Base-by-base conservation (phyloP, 2,797 vertebrate species). In the Calcarius lapponicus region DNA sequence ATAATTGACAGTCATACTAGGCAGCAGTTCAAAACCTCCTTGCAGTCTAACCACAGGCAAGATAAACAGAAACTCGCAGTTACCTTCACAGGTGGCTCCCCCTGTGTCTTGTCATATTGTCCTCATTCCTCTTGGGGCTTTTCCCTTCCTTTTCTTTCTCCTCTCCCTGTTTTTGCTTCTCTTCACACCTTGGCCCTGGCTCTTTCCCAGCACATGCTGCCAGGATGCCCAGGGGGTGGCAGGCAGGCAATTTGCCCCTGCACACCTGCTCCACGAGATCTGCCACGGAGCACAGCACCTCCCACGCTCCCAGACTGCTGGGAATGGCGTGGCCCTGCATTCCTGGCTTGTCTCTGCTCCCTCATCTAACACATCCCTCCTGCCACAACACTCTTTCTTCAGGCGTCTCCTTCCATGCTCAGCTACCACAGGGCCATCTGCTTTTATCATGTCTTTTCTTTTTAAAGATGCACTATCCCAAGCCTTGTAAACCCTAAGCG, bases 11-110 rank as follows among this genome's bases (percentile, higher is more conserved):
- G 70, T 54, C 90, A 25, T 64, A 73, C 51, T n/a, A 89, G 86
- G 88, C 81, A 93, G 90, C 28, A 58, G 84, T 92, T 96, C 91
- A 91, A 94, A 96, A 91, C 53, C 62, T 88, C 56, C 80, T 86
- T 43, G 66, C 56, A 70, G 80, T 56, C 42, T 47, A 94, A 91
- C 65, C 56, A 60, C 85, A 65, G 82, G 57, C 85, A 90, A 92
- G 80, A 84, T 53, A 79, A 96, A 94, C 82, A 86, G 48, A 80
- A 89, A 93, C 36, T 90, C 90, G 61, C 0, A 0, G 62, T 81
- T 94, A 73, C 80, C 91, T 94, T 95, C 69, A 36, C 88, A 93
- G 86, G 88, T 92, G 94, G 70, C 34, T 90, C 67, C 60, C 53
- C 60, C 11, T 0, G 0, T 66, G 16, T 48, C 78, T 82, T 43